A percentile compares a stretch with the other conserved stretches of the same genome.
Evolutionary conservation across 2,797 vertebrate genomes (phyloP).

Genomic region (Vireo griseus): DNA sequence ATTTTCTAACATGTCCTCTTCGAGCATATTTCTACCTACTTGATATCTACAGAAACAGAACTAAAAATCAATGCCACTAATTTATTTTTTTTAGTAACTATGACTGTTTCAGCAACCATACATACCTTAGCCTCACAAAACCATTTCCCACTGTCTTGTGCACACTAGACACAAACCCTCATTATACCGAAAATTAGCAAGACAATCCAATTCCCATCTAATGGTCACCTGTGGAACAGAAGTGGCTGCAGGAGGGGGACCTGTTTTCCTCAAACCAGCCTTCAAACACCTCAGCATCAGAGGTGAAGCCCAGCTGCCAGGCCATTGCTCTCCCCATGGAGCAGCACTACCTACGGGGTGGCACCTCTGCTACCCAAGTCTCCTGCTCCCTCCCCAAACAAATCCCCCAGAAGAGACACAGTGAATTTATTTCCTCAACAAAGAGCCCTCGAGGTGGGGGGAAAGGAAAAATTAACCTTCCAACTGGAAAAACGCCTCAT

Average conservation of each 20-base stretch:
- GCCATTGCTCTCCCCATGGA: rapidly evolving
- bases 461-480: background rate
- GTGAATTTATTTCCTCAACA: background rate
- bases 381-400: background rate
- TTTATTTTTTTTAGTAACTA: background rate
- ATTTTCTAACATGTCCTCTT: background rate
- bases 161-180: background rate
- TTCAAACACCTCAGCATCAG: background rate
- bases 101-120: background rate
- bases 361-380: background rate
- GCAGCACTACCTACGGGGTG: background rate
- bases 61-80: background rate
- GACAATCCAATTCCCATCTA: background rate
- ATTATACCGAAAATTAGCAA: background rate
- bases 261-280: background rate
- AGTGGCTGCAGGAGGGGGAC: background rate
- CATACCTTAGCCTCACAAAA: rapidly evolving
- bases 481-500: background rate
- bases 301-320: background rate
- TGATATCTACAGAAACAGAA: background rate
- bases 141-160: rapidly evolving
- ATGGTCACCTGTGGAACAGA: background rate
- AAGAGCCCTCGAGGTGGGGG: background rate
- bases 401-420: rapidly evolving
- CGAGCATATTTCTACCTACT: background rate